Conservation (phyloP, 2,113 vertebrate species). For the Smithornis capensis region DNA sequence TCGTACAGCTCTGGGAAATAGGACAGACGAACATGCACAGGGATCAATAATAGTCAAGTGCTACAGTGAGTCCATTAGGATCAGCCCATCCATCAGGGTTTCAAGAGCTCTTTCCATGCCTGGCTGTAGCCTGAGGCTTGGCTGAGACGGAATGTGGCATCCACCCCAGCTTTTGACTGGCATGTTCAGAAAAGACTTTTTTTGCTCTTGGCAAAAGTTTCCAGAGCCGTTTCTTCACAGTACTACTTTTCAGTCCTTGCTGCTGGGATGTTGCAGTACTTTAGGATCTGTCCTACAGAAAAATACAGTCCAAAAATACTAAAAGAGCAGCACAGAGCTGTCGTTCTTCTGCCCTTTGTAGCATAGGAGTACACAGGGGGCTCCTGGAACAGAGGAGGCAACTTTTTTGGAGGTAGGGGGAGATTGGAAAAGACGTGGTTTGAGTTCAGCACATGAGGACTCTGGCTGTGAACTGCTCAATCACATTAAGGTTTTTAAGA, state of each 20-base stretch:
- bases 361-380: fast-evolving
- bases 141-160: not conserved
- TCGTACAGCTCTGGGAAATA: constrained; percentile 52
- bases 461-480: not conserved
- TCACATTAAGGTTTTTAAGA: not conserved
- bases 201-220: not conserved
- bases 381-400: not conserved
- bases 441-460: not conserved
- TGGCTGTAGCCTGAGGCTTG: constrained; percentile 46
- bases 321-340: not conserved
- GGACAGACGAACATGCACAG: constrained; percentile 7
- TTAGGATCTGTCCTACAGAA: not conserved
- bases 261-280: not conserved
- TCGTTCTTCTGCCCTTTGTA: not conserved
- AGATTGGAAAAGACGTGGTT: not conserved
- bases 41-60: constrained; percentile 60
- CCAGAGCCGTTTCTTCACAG: not conserved
- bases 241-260: not conserved
- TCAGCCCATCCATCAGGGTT: constrained; percentile 39
- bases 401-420: no score
- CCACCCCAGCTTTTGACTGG: not conserved
- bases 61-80: constrained; percentile 45
- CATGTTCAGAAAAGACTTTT: not conserved
- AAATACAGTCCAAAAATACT: not conserved
- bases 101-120: not conserved